Conservation (phyloP, 2,797 vertebrate species). For the Rhinichthys osculus region DNA sequence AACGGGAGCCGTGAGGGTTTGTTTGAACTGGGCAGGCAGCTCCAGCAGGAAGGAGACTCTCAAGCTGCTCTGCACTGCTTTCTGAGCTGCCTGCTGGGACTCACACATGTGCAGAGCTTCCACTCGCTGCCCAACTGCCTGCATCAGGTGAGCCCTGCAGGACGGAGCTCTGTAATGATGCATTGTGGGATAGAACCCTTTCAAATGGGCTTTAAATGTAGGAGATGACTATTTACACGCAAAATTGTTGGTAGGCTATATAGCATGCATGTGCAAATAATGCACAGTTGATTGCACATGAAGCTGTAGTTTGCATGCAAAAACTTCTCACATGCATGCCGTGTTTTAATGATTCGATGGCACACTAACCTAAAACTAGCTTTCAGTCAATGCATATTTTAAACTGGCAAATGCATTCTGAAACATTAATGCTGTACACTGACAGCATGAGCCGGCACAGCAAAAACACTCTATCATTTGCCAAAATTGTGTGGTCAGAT, state of each 20-base stretch:
- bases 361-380: conserved; percentile 48
- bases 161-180: conserved; percentile 21
- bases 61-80: conserved; percentile 85
- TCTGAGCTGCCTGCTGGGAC: conserved; percentile 83
- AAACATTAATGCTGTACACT: conserved; percentile 29
- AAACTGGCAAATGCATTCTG: conserved; percentile 31
- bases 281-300: not conserved
- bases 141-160: conserved; percentile 80
- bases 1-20: conserved; percentile 83
- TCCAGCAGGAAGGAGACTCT: conserved; percentile 84
- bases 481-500: conserved; percentile 4
- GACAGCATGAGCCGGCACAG: not conserved
- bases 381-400: conserved; percentile 41
- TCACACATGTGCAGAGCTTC: conserved; percentile 85
- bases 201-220: not conserved
- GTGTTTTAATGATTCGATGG: not conserved
- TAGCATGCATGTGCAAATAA: not conserved
- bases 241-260: too few species aligned
- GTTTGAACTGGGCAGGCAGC: conserved; percentile 85
- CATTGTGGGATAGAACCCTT: conserved; percentile 25
- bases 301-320: conserved; percentile 1
- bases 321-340: not conserved
- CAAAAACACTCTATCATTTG: not conserved
- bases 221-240: not conserved
- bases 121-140: conserved; percentile 84